Evolutionary conservation across 2,888 invertebrate genomes (phyloP).

Genomic region (Apeira syringaria): DNA sequence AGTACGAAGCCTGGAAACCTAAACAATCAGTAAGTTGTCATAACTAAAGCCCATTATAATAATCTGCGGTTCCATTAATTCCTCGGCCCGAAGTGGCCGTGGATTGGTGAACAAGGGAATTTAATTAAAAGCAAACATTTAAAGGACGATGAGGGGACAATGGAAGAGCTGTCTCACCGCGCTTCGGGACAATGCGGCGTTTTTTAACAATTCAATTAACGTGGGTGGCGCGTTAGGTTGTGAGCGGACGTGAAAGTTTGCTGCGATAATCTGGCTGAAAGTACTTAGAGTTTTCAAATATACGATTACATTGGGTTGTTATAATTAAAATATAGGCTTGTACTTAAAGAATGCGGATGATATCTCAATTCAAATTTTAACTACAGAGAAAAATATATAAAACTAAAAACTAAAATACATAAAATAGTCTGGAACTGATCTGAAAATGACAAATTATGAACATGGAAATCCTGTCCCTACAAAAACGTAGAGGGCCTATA

Average conservation of each 20-base stretch:
- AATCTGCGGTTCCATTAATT: conserved; percentile 27
- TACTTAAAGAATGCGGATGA: too few species aligned
- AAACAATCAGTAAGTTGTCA: conserved; percentile 30
- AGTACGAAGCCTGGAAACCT: conserved; percentile 15
- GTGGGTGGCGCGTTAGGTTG: conserved; percentile 3
- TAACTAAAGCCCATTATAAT: conserved; percentile 27
- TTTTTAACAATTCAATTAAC: conserved; percentile 37
- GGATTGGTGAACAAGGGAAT: conserved; percentile 37
- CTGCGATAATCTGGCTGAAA: background rate
- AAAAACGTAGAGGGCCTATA: too few species aligned
- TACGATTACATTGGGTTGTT: too few species aligned
- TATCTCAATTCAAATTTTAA: too few species aligned
- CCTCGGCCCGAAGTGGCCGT: conserved; percentile 21
- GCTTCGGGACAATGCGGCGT: conserved; percentile 17
- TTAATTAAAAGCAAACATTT: conserved; percentile 59
- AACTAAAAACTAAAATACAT: too few species aligned
- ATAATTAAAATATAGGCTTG: too few species aligned
- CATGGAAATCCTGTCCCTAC: too few species aligned
- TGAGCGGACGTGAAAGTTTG: conserved; percentile 9
- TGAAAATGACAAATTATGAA: too few species aligned
- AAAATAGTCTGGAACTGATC: too few species aligned
- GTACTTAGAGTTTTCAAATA: background rate
- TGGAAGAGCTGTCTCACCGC: conserved; percentile 26
- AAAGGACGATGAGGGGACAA: conserved; percentile 32
- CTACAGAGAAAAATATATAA: too few species aligned